Evolutionary conservation across 2,888 invertebrate genomes (phyloP).

Genomic region (Lithodes maja): DNA sequence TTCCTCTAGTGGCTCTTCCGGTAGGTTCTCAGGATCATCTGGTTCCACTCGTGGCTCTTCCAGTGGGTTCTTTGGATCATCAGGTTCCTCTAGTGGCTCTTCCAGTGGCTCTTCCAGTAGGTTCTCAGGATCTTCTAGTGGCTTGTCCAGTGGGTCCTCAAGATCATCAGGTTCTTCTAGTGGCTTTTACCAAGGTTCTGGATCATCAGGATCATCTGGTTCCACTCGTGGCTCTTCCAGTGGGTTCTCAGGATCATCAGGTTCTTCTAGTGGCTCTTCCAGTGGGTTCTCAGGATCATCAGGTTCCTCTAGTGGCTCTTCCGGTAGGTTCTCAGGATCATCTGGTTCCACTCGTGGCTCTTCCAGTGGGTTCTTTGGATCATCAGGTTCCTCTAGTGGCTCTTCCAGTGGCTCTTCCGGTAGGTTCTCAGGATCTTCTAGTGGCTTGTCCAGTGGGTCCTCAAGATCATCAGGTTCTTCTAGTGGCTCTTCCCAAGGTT

Average conservation of each 20-base stretch:
- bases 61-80: constrained; percentile 18
- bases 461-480: not conserved
- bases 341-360: not conserved
- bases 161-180: not conserved
- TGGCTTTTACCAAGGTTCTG: not conserved
- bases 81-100: constrained; percentile 17
- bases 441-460: not conserved
- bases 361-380: not conserved
- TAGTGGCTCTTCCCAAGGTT: not conserved
- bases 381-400: constrained; percentile 2
- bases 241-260: not conserved
- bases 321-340: not conserved
- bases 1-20: constrained; percentile 9
- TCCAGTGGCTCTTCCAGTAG: not conserved
- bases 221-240: not conserved
- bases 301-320: not conserved
- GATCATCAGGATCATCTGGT: not conserved
- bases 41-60: constrained; percentile 17
- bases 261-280: not conserved
- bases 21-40: not conserved
- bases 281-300: not conserved
- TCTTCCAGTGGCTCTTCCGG: constrained; percentile 13
- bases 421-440: constrained; percentile 2
- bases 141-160: not conserved
- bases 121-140: constrained; percentile 1